Evolutionary conservation across 2,797 vertebrate genomes (phyloP), one percentile per base, ranked within the genome.

Genomic region (Diceros bicornis): DNA sequence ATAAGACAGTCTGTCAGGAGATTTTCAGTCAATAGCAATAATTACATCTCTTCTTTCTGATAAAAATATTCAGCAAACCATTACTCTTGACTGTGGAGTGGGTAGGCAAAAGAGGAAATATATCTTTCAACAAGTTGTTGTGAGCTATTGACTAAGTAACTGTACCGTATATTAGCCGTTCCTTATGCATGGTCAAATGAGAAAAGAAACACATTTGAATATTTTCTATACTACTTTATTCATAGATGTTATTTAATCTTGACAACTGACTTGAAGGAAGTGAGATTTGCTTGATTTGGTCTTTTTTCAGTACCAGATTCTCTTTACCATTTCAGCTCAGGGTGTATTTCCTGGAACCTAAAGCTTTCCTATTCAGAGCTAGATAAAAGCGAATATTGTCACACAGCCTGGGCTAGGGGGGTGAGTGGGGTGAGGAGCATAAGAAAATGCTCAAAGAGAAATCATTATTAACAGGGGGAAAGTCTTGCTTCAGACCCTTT

Each of bases 21-120:
- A 84, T 83, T 96, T 96, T 3, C 78, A 97, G 17, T 50, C 88
- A 98, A 91, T 95, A 91, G 71, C 81, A 94, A 96, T 96, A 97
- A 94, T 97, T 97, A 78, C 14, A 11, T 41, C 27, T 97, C 86
- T 95, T 95, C 34, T 93, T 83, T 79, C n/a, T 77, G 87, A 83
- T 57, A 93, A 81, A 92, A 85, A 68, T 96, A 81, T 69, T 96
- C 59, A 87, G 7, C 37, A 1, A 59, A 27, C 11, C 44, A 32
- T 74, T 96, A 83, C 17, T 81, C 91, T 89, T 97, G 74, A 97
- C n/a, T 68, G 34, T 55, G n/a, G 75, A 83, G 68, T 95, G 25
- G 78, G 27, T 55, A 85, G 21, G 25, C 21, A 61, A 78, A 61
- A 85, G 10, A 84, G 0, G 20, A 91, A 89, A 5, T 32, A 21